These are phyloP conservation scores for Hyppa rectilinea DNA, from an alignment of 2,888 invertebrate genomes.

Conservation along the genomic window DNA sequence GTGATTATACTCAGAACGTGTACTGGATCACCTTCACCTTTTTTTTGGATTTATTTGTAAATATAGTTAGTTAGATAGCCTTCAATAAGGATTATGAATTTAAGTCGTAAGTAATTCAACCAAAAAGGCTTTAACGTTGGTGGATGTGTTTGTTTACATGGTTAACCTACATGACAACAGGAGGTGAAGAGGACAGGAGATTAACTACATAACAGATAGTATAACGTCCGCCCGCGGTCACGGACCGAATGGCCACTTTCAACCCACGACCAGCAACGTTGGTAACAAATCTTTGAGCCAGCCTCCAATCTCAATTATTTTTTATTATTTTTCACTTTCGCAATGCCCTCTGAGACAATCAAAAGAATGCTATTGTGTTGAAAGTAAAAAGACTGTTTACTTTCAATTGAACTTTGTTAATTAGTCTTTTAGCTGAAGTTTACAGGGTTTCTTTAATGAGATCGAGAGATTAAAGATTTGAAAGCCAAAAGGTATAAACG, in stretches of 20 bases:
- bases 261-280: slow-evolving; percentile 53
- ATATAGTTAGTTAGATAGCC: too few relatives aligned
- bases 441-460: slow-evolving; percentile 27
- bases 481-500: not conserved
- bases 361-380: slow-evolving; percentile 52
- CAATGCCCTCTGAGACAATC: slow-evolving; percentile 39
- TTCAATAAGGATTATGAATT: slow-evolving; percentile 48
- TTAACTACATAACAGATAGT: slow-evolving; percentile 55
- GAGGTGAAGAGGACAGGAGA: slow-evolving; percentile 49
- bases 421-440: slow-evolving; percentile 52
- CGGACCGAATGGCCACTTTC: too few relatives aligned
- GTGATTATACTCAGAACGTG: slow-evolving; percentile 39
- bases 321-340: slow-evolving; percentile 65
- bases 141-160: slow-evolving; percentile 43
- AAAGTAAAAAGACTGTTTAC: slow-evolving; percentile 49
- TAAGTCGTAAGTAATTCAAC: too few relatives aligned
- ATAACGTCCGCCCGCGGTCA: too few relatives aligned
- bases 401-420: slow-evolving; percentile 60
- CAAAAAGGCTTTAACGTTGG: slow-evolving; percentile 32
- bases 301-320: slow-evolving; percentile 54
- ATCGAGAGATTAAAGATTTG: slow-evolving; percentile 23
- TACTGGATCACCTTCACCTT: slow-evolving; percentile 26
- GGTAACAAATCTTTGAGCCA: slow-evolving; percentile 65
- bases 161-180: slow-evolving; percentile 42
- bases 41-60: too few relatives aligned